Base-by-base conservation (phyloP, 2,888 invertebrate species). In the Dynastes maya region DNA sequence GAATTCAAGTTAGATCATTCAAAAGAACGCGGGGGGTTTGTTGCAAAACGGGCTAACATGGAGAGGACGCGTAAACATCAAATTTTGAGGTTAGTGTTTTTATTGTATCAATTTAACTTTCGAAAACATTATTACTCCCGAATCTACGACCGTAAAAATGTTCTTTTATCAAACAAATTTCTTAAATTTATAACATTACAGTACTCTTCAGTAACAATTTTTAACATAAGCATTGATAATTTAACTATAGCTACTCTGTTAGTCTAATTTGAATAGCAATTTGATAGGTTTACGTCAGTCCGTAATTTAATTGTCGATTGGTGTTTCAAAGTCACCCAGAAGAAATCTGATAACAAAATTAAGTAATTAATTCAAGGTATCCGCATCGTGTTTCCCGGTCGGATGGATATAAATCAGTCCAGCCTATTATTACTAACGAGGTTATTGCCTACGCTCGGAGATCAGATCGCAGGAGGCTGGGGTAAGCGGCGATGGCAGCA, bases 341-440 rank as follows among this genome's bases (percentile, higher is more conserved):
- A 74, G 72, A 74, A 74, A 74, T 74, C 72, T 70, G 72, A 67
- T 74, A 67, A 71, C 40, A 67, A 75, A 78, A 81, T 79, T 77
- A 80, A 80, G 79, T 77, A 81, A 80, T 80, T 78, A 80, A 81
- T 81, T 81, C 65, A 68, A 76, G 72, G 79, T 72, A 77, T 79
- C 67, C 75, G 76, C 80, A 32, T 72, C 45, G 68, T 67, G 71
- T 77, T 79, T 80, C 79, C 78, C 67, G 78, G 65, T 78, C 67
- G 64, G 80, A 74, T 74, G 72, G 72, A 79, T 78, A 82, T 83
- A 83, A 83, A 83, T 83, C 82, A 80, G 82, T 81, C 80, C 76
- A 77, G 80, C 81, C 81, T 82, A 82, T 83, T 82, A 82, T 80
- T 83, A 81, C 81, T 83, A 83, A 83, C 83, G 83, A 82, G 82